Evolutionary conservation across 2,888 invertebrate species (phyloP).

Genomic region (Tolmerus cingulatus): DNA sequence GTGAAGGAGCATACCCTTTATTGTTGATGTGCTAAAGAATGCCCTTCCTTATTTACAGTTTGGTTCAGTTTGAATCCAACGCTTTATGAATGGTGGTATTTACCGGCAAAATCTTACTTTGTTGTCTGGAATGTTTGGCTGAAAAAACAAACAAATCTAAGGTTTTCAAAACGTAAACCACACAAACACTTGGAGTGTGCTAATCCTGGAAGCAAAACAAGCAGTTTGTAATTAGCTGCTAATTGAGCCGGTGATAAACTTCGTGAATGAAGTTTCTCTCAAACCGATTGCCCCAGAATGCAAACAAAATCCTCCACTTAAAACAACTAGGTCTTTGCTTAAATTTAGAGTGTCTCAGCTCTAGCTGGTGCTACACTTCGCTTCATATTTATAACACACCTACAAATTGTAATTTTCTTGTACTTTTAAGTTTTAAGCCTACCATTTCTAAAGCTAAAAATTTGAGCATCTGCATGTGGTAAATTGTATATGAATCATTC

Average conservation of each 20-base stretch:
- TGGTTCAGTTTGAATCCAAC: neutral
- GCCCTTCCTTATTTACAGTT: neutral
- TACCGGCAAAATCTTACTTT: neutral
- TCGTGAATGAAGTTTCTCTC: neutral
- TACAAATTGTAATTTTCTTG: too few relatives aligned
- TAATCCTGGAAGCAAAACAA: neutral
- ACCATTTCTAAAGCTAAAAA: too few relatives aligned
- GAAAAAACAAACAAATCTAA: neutral
- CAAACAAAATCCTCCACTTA: neutral
- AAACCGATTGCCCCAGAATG: neutral
- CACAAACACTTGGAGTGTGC: neutral
- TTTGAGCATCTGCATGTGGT: too few relatives aligned
- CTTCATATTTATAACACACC: too few relatives aligned
- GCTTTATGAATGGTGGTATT: neutral
- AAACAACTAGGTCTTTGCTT: neutral
- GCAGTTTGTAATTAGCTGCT: neutral
- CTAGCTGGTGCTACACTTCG: neutral
- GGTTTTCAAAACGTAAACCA: neutral
- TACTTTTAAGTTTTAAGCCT: too few relatives aligned
- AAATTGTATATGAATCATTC: too few relatives aligned
- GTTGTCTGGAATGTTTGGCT: neutral
- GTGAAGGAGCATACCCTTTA: neutral
- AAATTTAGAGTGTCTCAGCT: neutral
- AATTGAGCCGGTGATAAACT: neutral
- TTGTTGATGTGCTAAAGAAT: neutral